phyloP scores from a whole-genome alignment of 2,797 vertebrate species.

The Gouania willdenowi region DNA sequence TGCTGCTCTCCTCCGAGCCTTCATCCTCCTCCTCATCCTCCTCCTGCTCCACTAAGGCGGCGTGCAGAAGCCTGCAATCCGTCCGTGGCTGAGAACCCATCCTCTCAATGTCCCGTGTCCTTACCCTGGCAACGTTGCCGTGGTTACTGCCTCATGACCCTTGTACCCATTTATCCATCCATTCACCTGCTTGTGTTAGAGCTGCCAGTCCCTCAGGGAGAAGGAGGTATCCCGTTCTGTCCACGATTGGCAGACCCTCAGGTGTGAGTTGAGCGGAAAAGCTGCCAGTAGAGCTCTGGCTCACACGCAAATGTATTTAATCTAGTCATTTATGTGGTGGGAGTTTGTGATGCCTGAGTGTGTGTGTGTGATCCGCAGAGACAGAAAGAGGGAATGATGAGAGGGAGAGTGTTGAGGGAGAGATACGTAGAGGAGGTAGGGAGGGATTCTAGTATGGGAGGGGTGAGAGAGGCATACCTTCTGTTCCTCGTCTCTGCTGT shows the following conservation, averaged over 20 bases:
- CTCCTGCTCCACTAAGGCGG: constrained; percentile 78
- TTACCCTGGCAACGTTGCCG: constrained; percentile 63
- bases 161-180: constrained; percentile 39
- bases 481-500: constrained; percentile 71
- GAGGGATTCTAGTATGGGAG: constrained; percentile 24
- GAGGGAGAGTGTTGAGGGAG: constrained; percentile 29
- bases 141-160: constrained; percentile 66
- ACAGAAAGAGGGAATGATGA: constrained; percentile 43
- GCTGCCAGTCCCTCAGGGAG: constrained; percentile 17
- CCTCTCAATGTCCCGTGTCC: constrained; percentile 65
- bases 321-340: constrained; percentile 38
- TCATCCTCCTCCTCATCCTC: constrained; percentile 72
- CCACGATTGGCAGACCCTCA: constrained; percentile 14
- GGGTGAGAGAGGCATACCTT: constrained; percentile 81
- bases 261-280: constrained; percentile 28
- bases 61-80: constrained; percentile 65
- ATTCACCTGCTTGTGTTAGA: constrained; percentile 38
- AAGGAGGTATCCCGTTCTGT: constrained; percentile 15
- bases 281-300: constrained; percentile 43
- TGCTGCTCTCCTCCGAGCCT: constrained; percentile 60
- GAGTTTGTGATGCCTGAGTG: constrained; percentile 71
- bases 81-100: constrained; percentile 87
- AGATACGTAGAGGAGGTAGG: constrained; percentile 20
- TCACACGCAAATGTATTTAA: constrained; percentile 50
- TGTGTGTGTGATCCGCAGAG: constrained; percentile 48